Conservation (phyloP, 1,140 invertebrate species). For the Mylabris phalerata region DNA sequence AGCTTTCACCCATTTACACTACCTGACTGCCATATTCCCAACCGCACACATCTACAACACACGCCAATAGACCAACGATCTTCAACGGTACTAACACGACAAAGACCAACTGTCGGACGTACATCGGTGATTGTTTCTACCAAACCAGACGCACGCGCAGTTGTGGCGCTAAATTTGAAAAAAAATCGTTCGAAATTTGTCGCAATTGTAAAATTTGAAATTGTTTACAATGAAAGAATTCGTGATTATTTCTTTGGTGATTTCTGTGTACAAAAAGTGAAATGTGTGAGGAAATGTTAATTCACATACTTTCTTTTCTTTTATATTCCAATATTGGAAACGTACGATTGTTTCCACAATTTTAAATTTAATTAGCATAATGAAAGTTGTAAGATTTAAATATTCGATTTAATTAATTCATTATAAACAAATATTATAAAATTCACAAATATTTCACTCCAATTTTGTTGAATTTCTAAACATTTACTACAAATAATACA, state of each 20-base stretch:
- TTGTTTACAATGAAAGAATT: no score
- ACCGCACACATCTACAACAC: no score
- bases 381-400: slow-evolving; percentile 20
- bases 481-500: neutral
- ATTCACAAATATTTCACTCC: neutral
- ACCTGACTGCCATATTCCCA: slow-evolving; percentile 7
- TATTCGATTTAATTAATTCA: slow-evolving; percentile 16
- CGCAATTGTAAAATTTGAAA: no score
- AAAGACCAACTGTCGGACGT: no score
- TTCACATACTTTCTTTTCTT: slow-evolving; percentile 24
- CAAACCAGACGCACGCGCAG: no score
- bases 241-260: neutral
- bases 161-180: no score
- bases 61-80: no score
- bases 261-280: slow-evolving; percentile 14
- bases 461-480: neutral
- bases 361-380: slow-evolving; percentile 22
- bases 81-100: no score
- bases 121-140: no score
- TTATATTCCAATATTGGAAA: neutral
- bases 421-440: neutral
- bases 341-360: slow-evolving; percentile 22
- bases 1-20: slow-evolving; percentile 12
- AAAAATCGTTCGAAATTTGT: no score
- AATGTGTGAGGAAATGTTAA: slow-evolving; percentile 18